Percentiles rank a stretch among this genome's conserved stretches.
These are phyloP conservation scores for Riparia riparia DNA, from an alignment of 2,113 vertebrate genomes.

Conservation along the genomic window DNA sequence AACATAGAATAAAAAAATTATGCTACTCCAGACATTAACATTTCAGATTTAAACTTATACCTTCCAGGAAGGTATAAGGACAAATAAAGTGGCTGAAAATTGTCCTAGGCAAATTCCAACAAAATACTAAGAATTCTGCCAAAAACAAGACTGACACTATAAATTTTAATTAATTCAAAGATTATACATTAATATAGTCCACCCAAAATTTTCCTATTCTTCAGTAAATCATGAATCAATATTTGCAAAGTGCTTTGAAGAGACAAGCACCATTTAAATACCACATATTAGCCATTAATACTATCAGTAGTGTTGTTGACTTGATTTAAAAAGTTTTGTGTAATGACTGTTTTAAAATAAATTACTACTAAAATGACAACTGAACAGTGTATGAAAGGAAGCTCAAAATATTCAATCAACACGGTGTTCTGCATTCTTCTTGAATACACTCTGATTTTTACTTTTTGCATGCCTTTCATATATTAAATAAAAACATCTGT, in stretches of 20 bases:
- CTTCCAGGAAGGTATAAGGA: background rate
- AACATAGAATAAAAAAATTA: background rate
- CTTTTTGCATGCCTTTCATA: background rate
- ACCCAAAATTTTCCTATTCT: background rate
- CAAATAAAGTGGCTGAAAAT: background rate
- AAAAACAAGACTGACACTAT: background rate
- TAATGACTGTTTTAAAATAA: background rate
- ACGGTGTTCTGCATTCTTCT: background rate
- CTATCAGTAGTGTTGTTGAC: background rate
- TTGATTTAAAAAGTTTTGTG: slow-evolving; percentile 7
- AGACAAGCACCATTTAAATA: background rate
- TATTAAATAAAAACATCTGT: slow-evolving; percentile 41
- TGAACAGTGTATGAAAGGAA: background rate
- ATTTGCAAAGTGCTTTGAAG: background rate
- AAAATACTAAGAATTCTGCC: background rate
- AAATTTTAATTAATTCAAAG: background rate
- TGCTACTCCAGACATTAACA: background rate
- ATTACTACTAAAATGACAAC: background rate
- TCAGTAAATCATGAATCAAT: background rate
- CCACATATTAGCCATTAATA: background rate
- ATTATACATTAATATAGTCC: background rate
- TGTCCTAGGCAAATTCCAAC: fast-evolving
- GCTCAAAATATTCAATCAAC: background rate
- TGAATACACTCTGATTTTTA: background rate
- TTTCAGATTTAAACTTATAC: background rate